Percentiles rank a stretch among this genome's conserved stretches.
These are phyloP conservation scores for Abrostola triplasia DNA, from an alignment of 2,888 invertebrate genomes.

Conservation along the genomic window DNA sequence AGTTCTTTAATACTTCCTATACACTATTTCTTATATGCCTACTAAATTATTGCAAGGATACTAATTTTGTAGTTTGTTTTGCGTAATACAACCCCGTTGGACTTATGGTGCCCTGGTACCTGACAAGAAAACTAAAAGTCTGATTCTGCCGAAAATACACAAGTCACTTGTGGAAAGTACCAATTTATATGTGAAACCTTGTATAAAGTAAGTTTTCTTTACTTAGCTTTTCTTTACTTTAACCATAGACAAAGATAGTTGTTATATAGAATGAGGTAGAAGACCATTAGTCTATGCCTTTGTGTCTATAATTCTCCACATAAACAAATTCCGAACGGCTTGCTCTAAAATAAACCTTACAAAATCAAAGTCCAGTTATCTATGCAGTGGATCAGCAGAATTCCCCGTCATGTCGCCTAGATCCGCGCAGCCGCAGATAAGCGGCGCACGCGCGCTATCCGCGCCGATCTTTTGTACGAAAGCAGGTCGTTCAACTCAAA, in stretches of 20 bases:
- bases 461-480: slow-evolving; percentile 56
- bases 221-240: no score
- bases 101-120: no score
- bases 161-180: no score
- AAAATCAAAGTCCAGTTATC: slow-evolving; percentile 51
- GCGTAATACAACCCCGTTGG: no score
- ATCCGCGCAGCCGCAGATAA: slow-evolving; percentile 51
- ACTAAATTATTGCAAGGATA: no score
- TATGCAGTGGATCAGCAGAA: slow-evolving; percentile 47
- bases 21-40: background rate
- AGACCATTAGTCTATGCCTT: background rate
- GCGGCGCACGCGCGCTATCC: slow-evolving; percentile 52
- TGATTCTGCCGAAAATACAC: no score
- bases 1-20: background rate
- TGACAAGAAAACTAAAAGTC: no score
- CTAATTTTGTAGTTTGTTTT: no score
- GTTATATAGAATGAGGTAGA: no score
- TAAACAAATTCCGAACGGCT: background rate
- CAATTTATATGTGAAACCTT: no score
- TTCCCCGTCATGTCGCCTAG: slow-evolving; percentile 57
- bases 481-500: slow-evolving; percentile 58
- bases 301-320: background rate
- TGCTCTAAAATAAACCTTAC: slow-evolving; percentile 35
- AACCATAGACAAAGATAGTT: background rate
- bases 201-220: no score